A percentile compares a stretch with the other conserved stretches of the same genome.
Evolutionary conservation across 2,888 invertebrate species (phyloP).

Genomic region (Carabus problematicus): DNA sequence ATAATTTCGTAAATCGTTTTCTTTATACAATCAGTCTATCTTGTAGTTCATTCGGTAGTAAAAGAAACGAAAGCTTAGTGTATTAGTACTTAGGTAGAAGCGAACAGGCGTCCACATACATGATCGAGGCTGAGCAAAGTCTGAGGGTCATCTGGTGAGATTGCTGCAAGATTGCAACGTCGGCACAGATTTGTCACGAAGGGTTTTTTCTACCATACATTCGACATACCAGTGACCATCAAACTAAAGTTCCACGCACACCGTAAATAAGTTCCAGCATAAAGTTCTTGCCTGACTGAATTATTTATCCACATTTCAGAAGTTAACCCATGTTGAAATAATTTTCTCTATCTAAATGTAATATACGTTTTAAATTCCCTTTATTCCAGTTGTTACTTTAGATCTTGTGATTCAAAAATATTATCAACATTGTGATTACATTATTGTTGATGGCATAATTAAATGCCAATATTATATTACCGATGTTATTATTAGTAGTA

Average conservation of each 20-base stretch:
- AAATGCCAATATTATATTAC: too few species aligned
- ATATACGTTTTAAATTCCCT: too few species aligned
- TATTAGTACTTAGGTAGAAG: neutral
- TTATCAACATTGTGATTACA: too few species aligned
- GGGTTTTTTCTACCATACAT: neutral
- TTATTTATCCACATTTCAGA: too few species aligned
- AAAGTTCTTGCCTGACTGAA: neutral
- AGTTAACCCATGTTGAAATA: too few species aligned
- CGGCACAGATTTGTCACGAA: slow-evolving; percentile 10
- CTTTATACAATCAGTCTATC: too few species aligned
- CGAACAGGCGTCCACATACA: neutral
- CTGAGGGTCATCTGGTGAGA: slow-evolving; percentile 4
- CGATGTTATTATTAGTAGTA: too few species aligned
- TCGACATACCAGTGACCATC: neutral
- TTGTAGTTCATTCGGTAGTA: neutral
- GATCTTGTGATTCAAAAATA: too few species aligned
- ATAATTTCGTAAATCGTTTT: too few species aligned
- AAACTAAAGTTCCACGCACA: neutral
- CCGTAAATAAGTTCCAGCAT: neutral
- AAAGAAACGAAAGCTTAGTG: neutral
- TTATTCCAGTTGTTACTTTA: too few species aligned
- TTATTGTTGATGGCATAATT: too few species aligned
- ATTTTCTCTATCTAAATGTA: too few species aligned
- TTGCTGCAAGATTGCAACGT: neutral
- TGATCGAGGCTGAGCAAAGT: neutral